Evolutionary conservation across 2,113 vertebrate genomes (phyloP).

Genomic region (Scomber scombrus): DNA sequence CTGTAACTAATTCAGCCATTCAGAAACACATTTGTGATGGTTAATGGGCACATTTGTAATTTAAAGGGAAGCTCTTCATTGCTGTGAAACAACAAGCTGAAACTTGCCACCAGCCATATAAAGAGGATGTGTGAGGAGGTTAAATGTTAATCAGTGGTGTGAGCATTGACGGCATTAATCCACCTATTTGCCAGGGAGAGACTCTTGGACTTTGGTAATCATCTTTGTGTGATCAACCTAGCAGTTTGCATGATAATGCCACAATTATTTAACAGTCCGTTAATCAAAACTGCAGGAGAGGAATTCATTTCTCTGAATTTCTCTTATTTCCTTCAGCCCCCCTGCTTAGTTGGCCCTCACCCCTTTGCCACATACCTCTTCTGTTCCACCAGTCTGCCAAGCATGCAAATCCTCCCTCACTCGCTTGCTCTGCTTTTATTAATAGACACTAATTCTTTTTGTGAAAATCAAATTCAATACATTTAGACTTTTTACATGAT

Average conservation of each 20-base stretch:
- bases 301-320: conserved; percentile 77
- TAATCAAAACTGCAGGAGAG: conserved; percentile 83
- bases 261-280: conserved; percentile 82
- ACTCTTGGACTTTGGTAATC: conserved; percentile 82
- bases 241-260: conserved; percentile 86
- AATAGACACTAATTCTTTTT: neutral
- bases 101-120: conserved; percentile 52
- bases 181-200: conserved; percentile 79
- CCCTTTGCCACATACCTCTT: conserved; percentile 5
- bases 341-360: conserved; percentile 25
- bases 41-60: conserved; percentile 73
- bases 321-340: conserved; percentile 56
- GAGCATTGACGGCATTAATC: conserved; percentile 75
- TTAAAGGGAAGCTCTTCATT: conserved; percentile 53
- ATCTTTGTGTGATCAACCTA: conserved; percentile 81
- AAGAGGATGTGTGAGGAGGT: conserved; percentile 70
- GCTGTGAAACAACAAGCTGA: conserved; percentile 65
- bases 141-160: conserved; percentile 86
- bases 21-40: conserved; percentile 28
- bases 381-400: conserved; percentile 25
- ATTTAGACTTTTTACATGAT: neutral
- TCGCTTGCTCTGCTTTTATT: neutral
- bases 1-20: conserved; percentile 42
- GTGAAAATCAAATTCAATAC: neutral
- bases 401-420: conserved; percentile 23